Evolutionary conservation across 2,113 vertebrate species (phyloP).

Genomic region (Crotophaga sulcirostris): DNA sequence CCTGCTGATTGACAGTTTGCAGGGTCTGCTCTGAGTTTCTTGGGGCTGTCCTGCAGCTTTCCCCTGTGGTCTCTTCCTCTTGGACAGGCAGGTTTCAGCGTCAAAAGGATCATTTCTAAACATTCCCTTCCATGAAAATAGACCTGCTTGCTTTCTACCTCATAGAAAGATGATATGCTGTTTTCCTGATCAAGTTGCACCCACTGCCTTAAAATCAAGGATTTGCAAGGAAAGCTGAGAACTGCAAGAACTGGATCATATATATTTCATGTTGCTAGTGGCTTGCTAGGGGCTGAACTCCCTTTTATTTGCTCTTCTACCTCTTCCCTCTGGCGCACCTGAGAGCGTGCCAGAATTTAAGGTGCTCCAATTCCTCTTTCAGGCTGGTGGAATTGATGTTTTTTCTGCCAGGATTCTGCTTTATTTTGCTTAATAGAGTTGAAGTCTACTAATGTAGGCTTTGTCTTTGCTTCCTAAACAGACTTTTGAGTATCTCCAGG

Average conservation of each 20-base stretch:
- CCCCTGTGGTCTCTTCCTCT: neutral
- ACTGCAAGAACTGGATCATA: constrained; percentile 45
- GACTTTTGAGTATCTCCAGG: neutral
- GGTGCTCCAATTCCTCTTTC: neutral
- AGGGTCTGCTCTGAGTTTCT: neutral
- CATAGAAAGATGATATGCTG: constrained; percentile 30
- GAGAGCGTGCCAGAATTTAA: neutral
- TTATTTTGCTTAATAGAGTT: neutral
- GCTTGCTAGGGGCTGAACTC: constrained; percentile 35
- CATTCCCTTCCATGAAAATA: neutral
- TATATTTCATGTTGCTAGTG: constrained; percentile 61
- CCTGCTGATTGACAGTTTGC: neutral
- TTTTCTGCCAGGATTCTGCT: neutral
- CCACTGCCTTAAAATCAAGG: constrained; percentile 57
- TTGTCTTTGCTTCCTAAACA: constrained; percentile 1
- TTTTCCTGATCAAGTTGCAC: constrained; percentile 35
- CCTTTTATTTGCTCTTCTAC: constrained; percentile 34
- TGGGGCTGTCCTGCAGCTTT: neutral
- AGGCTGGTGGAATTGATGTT: neutral
- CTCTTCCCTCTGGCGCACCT: neutral
- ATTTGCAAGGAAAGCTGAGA: constrained; percentile 66
- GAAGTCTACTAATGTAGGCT: neutral
- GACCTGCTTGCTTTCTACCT: neutral
- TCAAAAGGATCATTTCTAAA: neutral
- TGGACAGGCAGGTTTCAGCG: neutral